Evolutionary conservation across 2,797 vertebrate species (phyloP).

Genomic region (Yasuhikotakia modesta): DNA sequence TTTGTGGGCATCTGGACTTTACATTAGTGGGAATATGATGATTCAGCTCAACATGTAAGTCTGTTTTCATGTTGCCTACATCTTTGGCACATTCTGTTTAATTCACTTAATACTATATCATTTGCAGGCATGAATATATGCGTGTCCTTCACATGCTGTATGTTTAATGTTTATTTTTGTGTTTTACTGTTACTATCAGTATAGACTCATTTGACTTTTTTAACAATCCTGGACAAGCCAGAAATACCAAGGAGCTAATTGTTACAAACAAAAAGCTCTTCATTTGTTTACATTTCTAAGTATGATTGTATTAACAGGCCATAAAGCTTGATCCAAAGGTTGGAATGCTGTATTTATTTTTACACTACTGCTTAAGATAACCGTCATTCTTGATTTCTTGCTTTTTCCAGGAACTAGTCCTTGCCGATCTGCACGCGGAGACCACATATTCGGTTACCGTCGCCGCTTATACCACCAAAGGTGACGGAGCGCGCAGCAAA

Average conservation of each 20-base stretch:
- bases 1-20: constrained; percentile 53
- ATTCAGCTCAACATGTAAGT: constrained; percentile 99
- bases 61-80: neutral
- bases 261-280: neutral
- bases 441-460: constrained; percentile 95
- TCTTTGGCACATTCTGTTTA: neutral
- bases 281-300: neutral
- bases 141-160: neutral
- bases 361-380: neutral
- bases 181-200: neutral
- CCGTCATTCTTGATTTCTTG: neutral
- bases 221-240: neutral
- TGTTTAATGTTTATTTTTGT: neutral
- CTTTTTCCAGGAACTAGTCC: constrained; percentile 89
- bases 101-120: neutral
- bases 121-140: neutral
- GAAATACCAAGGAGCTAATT: neutral
- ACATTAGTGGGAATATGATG: constrained; percentile 97
- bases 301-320: neutral
- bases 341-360: neutral
- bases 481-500: constrained; percentile 97
- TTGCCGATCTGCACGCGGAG: constrained; percentile 93
- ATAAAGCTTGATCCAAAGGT: too few species aligned
- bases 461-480: constrained; percentile 96
- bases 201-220: neutral